A percentile compares a stretch with the other conserved stretches of the same genome.
These are phyloP conservation scores for Biston stratarius DNA, from an alignment of 2,888 invertebrate species.

Conservation along the genomic window DNA sequence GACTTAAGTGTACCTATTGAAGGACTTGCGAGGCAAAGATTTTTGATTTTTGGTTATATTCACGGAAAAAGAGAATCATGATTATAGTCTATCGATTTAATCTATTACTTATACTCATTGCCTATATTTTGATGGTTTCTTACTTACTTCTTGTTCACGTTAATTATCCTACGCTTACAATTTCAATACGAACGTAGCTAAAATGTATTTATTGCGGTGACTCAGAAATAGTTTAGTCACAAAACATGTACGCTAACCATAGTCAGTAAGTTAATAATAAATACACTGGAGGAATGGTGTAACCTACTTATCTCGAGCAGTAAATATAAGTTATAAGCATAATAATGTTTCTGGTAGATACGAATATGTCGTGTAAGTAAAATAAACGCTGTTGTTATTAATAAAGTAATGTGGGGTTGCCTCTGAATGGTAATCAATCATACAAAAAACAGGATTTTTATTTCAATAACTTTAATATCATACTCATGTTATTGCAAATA, in stretches of 20 bases:
- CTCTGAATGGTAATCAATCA: not conserved
- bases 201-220: too few species aligned
- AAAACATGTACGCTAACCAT: too few species aligned
- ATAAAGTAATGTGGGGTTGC: not conserved
- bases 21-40: not conserved
- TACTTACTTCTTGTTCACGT: too few species aligned
- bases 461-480: constrained; percentile 3
- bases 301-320: not conserved
- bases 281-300: too few species aligned
- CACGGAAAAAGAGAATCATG: too few species aligned
- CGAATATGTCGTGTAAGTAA: not conserved
- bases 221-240: too few species aligned
- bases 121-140: constrained; percentile 29
- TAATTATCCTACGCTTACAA: too few species aligned
- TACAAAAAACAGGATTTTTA: not conserved
- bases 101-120: not conserved
- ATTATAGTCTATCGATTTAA: too few species aligned
- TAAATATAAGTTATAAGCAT: constrained; percentile 48
- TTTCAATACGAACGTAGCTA: too few species aligned
- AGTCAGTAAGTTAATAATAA: too few species aligned
- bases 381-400: not conserved
- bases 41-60: too few species aligned
- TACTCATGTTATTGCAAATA: too few species aligned
- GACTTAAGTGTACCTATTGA: not conserved
- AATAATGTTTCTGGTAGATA: not conserved